Evolutionary conservation across 2,113 vertebrate species (phyloP).

Genomic region (Sterrhoptilus dennistouni): DNA sequence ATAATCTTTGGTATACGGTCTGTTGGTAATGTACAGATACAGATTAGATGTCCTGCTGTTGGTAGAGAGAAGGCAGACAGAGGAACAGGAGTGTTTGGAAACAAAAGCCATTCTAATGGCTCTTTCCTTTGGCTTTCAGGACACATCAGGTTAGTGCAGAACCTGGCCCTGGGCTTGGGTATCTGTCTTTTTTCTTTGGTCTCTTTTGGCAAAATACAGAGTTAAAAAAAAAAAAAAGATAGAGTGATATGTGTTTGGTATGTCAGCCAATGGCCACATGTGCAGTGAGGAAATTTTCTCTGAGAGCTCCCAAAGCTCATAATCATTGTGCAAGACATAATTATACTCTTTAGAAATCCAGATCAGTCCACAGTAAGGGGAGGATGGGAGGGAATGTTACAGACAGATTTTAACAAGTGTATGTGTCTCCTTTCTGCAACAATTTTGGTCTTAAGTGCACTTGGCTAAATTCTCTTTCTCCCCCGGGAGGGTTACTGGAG

Average conservation of each 20-base stretch:
- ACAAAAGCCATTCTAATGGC: neutral
- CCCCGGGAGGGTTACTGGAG: slow-evolving; percentile 36
- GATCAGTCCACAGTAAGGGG: slow-evolving; percentile 50
- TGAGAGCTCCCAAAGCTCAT: slow-evolving; percentile 66
- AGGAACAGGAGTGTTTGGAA: neutral
- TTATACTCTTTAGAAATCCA: slow-evolving; percentile 70
- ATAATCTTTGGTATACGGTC: neutral
- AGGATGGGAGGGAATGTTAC: slow-evolving; percentile 13
- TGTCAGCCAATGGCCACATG: slow-evolving; percentile 68
- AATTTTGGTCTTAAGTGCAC: slow-evolving; percentile 51
- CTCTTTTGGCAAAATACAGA: neutral
- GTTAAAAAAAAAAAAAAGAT: neutral
- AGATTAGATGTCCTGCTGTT: neutral
- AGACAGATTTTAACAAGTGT: slow-evolving; percentile 55
- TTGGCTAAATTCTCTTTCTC: slow-evolving; percentile 54
- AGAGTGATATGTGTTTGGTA: slow-evolving; percentile 32
- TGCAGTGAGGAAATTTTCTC: slow-evolving; percentile 62
- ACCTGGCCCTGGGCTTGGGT: neutral
- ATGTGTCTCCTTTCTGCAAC: slow-evolving; percentile 52
- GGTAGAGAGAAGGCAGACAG: neutral
- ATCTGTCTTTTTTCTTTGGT: neutral
- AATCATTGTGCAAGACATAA: slow-evolving; percentile 68
- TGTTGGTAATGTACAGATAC: neutral
- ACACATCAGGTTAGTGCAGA: neutral
- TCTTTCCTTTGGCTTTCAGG: neutral